Evolutionary conservation across 2,888 invertebrate species (phyloP).

Genomic region (Coecobrya sp.): DNA sequence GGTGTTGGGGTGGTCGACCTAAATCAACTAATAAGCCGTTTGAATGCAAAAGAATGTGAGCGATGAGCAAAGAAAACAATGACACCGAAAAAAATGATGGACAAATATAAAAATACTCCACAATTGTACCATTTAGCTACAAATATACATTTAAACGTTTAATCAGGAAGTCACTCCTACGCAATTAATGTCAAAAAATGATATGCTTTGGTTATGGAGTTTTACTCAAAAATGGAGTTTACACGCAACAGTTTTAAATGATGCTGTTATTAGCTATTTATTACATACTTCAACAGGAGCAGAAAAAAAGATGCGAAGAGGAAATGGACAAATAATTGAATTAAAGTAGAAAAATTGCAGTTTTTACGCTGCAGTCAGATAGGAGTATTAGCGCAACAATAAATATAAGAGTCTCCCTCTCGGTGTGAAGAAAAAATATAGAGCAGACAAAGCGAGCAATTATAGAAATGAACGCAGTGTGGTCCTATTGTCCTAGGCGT

Average conservation of each 20-base stretch:
- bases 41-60: not conserved
- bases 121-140: not conserved
- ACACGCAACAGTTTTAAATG: conserved; percentile 34
- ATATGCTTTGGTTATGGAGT: conserved; percentile 28
- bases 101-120: not conserved
- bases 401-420: not conserved
- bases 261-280: too few species aligned
- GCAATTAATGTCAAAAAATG: conserved; percentile 51
- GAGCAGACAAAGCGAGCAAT: not conserved
- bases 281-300: not conserved
- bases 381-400: not conserved
- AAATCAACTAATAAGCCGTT: conserved; percentile 8
- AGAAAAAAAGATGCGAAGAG: conserved; percentile 3
- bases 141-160: not conserved
- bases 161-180: conserved; percentile 49
- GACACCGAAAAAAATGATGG: not conserved
- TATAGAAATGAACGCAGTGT: not conserved
- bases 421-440: not conserved
- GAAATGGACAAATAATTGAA: conserved; percentile 71
- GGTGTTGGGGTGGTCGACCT: not conserved
- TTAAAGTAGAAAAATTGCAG: conserved; percentile 60
- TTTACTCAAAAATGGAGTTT: not conserved
- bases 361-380: not conserved
- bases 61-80: not conserved
- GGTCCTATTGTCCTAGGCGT: not conserved